phyloP scores from a whole-genome alignment of 2,888 invertebrate genomes.

The Papilio elwesi region DNA sequence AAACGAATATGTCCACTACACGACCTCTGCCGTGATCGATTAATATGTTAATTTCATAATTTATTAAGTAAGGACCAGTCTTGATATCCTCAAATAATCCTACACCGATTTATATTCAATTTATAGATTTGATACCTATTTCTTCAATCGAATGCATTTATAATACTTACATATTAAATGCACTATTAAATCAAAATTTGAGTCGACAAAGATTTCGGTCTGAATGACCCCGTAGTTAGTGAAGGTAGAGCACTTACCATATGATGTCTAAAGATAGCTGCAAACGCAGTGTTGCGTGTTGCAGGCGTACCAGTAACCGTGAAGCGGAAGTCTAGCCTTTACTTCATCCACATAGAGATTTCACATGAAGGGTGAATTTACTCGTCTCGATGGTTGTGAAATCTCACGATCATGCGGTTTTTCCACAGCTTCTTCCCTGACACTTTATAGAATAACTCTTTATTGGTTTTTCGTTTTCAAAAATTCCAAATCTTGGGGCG shows the following conservation, averaged over 20 bases:
- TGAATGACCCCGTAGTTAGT: too few species aligned
- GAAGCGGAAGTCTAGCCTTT: neutral
- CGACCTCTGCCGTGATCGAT: conserved; percentile 71
- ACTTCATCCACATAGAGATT: too few species aligned
- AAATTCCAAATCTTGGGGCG: too few species aligned
- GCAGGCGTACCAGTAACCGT: neutral
- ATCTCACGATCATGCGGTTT: too few species aligned
- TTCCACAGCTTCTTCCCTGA: too few species aligned
- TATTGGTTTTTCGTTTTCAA: too few species aligned
- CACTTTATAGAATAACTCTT: too few species aligned
- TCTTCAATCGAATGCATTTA: conserved; percentile 13
- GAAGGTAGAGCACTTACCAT: neutral
- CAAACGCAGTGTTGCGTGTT: neutral
- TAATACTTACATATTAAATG: neutral
- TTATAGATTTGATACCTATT: neutral
- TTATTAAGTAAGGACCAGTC: conserved; percentile 59
- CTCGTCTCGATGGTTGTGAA: too few species aligned
- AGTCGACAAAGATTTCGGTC: too few species aligned
- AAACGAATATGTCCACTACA: conserved; percentile 57
- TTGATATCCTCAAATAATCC: conserved; percentile 40
- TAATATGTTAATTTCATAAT: conserved; percentile 73
- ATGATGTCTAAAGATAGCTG: neutral
- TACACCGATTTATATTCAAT: conserved; percentile 7
- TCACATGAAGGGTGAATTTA: too few species aligned
- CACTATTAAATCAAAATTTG: too few species aligned